Conservation (phyloP, 2,888 invertebrate species). For the Exocentrus adspersus region DNA sequence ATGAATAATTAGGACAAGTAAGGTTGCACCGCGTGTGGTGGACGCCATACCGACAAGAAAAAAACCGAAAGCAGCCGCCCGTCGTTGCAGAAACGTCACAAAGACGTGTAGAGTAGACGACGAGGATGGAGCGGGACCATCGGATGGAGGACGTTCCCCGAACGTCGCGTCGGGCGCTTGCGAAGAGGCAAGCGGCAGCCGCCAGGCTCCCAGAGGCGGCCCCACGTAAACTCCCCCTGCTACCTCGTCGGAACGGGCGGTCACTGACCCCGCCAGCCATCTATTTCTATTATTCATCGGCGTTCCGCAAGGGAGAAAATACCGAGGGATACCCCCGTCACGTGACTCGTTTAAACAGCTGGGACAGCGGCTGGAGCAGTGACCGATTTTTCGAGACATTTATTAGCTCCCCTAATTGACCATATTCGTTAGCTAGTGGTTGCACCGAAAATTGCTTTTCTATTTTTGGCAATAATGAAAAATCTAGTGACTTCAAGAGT, state of each 20-base stretch:
- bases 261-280: conserved; percentile 30
- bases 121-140: no score
- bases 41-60: no score
- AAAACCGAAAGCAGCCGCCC: no score
- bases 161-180: neutral
- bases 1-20: conserved; percentile 15
- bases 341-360: neutral
- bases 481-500: no score
- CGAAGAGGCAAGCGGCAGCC: conserved; percentile 3
- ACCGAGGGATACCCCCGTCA: neutral
- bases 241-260: conserved; percentile 18
- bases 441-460: no score
- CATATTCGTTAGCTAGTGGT: no score
- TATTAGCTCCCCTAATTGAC: no score
- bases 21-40: conserved; percentile 16
- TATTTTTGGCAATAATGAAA: no score
- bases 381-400: no score
- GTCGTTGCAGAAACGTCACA: no score
- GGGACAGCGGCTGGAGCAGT: no score
- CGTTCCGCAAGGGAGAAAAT: conserved; percentile 12
- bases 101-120: neutral
- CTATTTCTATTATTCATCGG: conserved; percentile 2
- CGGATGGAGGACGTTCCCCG: no score
- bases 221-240: conserved; percentile 37
- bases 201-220: conserved; percentile 29